Evolutionary conservation across 2,888 invertebrate genomes (phyloP), one percentile per base, ranked within the genome.

Genomic region (Scaeva pyrastri): DNA sequence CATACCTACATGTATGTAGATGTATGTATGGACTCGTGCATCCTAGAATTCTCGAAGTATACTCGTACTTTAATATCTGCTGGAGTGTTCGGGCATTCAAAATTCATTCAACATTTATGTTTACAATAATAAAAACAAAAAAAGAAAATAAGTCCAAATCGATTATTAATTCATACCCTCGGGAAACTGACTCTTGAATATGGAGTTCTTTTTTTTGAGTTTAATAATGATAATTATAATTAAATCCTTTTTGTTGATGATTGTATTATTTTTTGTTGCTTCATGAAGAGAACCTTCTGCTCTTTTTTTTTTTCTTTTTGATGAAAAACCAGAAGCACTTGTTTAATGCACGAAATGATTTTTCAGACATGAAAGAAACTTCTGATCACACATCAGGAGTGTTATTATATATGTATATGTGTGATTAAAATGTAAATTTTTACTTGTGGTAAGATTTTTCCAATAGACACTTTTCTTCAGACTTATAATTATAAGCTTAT

Each of bases 81-180:
- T 2, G 31, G 31, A 31, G 31, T 31, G 31, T 31, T 31, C 31
- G 14, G 50, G 31, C 5, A 62, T 52, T 2, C 12, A 62, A 60
- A 73, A 50, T 48, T 50, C 43, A 72, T 73, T 62, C 62, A 52
- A 62, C 21, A 50, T 50, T 50, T 23, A 50, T 50, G 14, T 50
- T 21, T 50, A 50, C 50, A 50, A 21, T 50, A 31, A 31, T 8
- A 31, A 31, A 5, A 31, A 12, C 7, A 19, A 2, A 23, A 50
- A 2, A 48, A 5, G 19, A 50, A 39, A 39, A 39, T 2, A 39
- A 21, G 19, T 58, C 6, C 7, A 19, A 58, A 16, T 58, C 39
- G 36, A 58, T 58, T 58, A 36, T 58, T 36, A 16, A 58, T 50
- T 50, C 50, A 50, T 50, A n/a, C 12, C 50, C 7, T 14, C 11